Base-by-base conservation (phyloP, 2,797 vertebrate genomes). In the Florisuga fusca region DNA sequence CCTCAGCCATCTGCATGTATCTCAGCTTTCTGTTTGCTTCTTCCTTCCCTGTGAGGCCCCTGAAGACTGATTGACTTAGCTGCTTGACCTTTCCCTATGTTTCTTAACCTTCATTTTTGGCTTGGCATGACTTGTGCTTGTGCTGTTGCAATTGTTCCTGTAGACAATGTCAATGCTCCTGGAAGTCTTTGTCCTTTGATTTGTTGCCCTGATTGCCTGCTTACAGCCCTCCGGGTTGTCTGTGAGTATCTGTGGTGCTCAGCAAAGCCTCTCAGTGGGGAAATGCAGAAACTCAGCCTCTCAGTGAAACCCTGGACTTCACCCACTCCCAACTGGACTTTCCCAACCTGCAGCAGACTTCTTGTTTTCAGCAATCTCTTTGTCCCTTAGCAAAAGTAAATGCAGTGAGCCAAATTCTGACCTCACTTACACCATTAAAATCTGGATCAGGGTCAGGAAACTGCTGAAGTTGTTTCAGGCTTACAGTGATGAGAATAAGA, bases 401-500 rank as follows among this genome's bases (percentile, higher is more conserved):
- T 68, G 75, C 25, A 31, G 59, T 27, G 8, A 95, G 81, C 80
- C 90, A 95, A 87, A 95, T 90, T 93, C 88, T 86, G 89, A 96
- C 80, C 67, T 95, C 89, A 79, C 67, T 92, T 94, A 95, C 85
- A 94, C 85, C 91, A 94, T 67, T 63, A 81, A 93, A 91, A 76
- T 74, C 50, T 93, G 87, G 82, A 83, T 74, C 2, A 2, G 27
- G 84, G 84, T 94, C 93, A 93, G 59, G 31, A 96, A 95, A 87
- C 79, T 77, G 81, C 83, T 91, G 54, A 92, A 96, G 92, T 96
- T 96, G 91, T 94, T 96, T 91, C 55, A 92, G 67, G 81, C 74
- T 95, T 87, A 88, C 81, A 95, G 78, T 88, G 94, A 96, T 94
- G 96, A 94, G 95, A 95, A 90, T 93, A 94, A 96, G 94, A 94